Conservation (phyloP, 2,113 vertebrate genomes). For the Neotoma lepida region DNA sequence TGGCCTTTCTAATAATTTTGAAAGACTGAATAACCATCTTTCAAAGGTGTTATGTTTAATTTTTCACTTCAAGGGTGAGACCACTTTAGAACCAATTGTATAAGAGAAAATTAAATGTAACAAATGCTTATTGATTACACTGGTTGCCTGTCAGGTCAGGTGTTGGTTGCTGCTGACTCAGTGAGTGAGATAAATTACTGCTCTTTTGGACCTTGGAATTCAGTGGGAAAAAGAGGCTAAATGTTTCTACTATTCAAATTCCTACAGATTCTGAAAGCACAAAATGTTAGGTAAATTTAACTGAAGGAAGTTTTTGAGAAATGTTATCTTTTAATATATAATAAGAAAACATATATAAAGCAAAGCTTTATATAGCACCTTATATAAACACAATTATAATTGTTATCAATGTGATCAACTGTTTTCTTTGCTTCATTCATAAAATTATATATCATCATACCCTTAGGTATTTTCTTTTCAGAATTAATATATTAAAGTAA, state of each 20-base stretch:
- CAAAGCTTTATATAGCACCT: background rate
- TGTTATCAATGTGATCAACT: background rate
- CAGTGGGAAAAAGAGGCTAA: background rate
- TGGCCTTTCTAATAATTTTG: background rate
- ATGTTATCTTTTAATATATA: background rate
- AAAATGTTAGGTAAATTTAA: conserved; percentile 25
- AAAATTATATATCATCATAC: background rate
- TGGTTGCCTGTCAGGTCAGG: background rate
- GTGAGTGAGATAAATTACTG: background rate
- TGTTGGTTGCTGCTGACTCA: background rate
- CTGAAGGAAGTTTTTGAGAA: background rate
- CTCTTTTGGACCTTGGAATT: background rate
- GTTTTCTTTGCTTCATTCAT: background rate
- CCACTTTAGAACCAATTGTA: background rate
- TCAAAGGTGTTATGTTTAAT: conserved; percentile 2
- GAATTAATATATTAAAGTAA: background rate
- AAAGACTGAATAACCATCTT: background rate
- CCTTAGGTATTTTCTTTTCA: background rate
- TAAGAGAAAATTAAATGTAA: conserved; percentile 52
- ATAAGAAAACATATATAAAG: conserved; percentile 14
- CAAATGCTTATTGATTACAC: background rate
- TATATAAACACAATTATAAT: background rate
- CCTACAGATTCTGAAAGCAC: conserved; percentile 17
- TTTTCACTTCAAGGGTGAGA: conserved; percentile 36
- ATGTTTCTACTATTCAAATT: background rate